Evolutionary conservation across 2,113 vertebrate genomes (phyloP).

Genomic region (Cardinalis cardinalis): DNA sequence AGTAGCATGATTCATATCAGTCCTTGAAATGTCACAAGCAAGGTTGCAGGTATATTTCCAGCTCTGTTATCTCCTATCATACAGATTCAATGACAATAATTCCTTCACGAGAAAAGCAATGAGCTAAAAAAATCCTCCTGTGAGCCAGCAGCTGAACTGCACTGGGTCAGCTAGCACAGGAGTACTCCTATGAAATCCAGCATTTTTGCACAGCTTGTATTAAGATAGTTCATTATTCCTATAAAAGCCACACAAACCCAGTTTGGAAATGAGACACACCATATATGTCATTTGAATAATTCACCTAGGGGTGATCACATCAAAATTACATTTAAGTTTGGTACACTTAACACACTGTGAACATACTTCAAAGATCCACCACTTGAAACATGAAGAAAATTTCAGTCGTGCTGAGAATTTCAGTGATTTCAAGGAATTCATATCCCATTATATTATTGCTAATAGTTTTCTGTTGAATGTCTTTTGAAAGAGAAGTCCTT

Average conservation of each 20-base stretch:
- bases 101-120: background rate
- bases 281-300: background rate
- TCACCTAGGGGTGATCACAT: background rate
- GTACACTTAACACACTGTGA: background rate
- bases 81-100: background rate
- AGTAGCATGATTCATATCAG: background rate
- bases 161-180: background rate
- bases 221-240: background rate
- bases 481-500: background rate
- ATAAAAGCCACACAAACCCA: background rate
- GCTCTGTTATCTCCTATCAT: background rate
- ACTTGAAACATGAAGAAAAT: background rate
- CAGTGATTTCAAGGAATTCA: background rate
- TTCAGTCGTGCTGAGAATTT: background rate
- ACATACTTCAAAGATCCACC: background rate
- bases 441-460: background rate
- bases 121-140: background rate
- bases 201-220: background rate
- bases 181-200: background rate
- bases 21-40: slow-evolving; percentile 14
- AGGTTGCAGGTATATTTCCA: background rate
- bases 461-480: background rate
- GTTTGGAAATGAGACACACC: background rate
- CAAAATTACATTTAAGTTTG: background rate
- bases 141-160: background rate